Conservation (phyloP, 2,113 vertebrate species). For the Muscicapa adusta region DNA sequence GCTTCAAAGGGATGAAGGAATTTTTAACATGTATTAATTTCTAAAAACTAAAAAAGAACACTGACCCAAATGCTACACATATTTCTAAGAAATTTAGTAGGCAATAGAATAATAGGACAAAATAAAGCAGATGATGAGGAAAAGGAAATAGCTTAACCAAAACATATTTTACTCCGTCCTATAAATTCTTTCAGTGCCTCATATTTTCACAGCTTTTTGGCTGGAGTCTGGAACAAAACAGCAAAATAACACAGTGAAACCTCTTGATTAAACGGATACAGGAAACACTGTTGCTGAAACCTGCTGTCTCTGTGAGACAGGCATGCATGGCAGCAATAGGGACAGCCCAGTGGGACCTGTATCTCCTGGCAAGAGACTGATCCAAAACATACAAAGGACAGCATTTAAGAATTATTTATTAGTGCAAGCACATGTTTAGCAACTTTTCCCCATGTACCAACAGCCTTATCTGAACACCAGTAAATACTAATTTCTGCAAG, state of each 20-base stretch:
- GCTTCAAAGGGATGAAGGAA: neutral
- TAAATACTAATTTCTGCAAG: neutral
- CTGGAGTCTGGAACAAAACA: neutral
- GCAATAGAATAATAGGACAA: neutral
- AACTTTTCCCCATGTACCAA: neutral
- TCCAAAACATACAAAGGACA: neutral
- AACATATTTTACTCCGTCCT: neutral
- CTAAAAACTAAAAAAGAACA: neutral
- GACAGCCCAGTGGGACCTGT: neutral
- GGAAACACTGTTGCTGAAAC: neutral
- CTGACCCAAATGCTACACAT: neutral
- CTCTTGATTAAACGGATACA: neutral
- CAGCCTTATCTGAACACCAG: neutral
- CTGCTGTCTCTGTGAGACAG: neutral
- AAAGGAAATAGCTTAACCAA: neutral
- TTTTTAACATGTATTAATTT: neutral
- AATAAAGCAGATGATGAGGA: neutral
- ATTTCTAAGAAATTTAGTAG: neutral
- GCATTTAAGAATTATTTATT: neutral
- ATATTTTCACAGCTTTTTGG: neutral
- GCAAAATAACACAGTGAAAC: neutral
- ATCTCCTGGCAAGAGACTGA: neutral
- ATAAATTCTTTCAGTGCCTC: neutral
- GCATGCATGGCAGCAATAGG: fast-evolving
- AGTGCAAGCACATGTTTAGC: neutral